Percentiles rank a stretch among this genome's conserved stretches.
These are phyloP conservation scores for Lingula anatina DNA, from an alignment of 2,888 invertebrate species.

Conservation along the genomic window DNA sequence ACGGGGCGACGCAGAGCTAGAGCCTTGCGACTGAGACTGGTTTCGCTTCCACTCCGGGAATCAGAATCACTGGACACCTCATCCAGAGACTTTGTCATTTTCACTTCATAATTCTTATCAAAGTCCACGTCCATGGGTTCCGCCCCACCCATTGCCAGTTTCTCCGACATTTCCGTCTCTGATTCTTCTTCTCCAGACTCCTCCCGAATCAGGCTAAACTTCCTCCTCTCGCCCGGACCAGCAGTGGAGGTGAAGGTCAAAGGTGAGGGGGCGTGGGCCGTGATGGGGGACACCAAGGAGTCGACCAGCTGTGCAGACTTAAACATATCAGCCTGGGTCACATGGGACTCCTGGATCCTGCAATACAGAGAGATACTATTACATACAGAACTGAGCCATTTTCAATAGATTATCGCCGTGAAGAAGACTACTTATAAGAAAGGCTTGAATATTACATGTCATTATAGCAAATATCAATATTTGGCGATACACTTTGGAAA, in stretches of 20 bases:
- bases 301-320: conserved; percentile 7
- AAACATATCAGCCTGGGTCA: too few species aligned
- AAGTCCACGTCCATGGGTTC: conserved; percentile 20
- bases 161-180: conserved; percentile 9
- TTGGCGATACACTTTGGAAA: too few species aligned
- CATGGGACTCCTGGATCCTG: too few species aligned
- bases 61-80: conserved; percentile 14
- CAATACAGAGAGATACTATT: too few species aligned
- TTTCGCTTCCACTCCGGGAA: conserved; percentile 23
- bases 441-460: not conserved
- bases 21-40: conserved; percentile 13
- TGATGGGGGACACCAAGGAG: conserved; percentile 45
- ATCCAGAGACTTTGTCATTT: conserved; percentile 28
- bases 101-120: conserved; percentile 19
- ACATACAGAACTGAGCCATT: conserved; percentile 19
- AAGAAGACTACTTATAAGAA: not conserved
- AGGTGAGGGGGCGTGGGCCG: conserved; percentile 29
- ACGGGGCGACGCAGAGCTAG: conserved; percentile 21
- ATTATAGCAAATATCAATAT: not conserved
- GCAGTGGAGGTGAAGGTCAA: conserved; percentile 8
- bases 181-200: conserved; percentile 75
- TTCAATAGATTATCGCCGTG: conserved; percentile 1
- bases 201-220: conserved; percentile 89
- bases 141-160: too few species aligned
- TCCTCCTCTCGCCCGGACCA: conserved; percentile 62